These are phyloP conservation scores for Luidia sarsii DNA, from an alignment of 53 echinoderm and acorn worm species.

Conservation along the genomic window DNA sequence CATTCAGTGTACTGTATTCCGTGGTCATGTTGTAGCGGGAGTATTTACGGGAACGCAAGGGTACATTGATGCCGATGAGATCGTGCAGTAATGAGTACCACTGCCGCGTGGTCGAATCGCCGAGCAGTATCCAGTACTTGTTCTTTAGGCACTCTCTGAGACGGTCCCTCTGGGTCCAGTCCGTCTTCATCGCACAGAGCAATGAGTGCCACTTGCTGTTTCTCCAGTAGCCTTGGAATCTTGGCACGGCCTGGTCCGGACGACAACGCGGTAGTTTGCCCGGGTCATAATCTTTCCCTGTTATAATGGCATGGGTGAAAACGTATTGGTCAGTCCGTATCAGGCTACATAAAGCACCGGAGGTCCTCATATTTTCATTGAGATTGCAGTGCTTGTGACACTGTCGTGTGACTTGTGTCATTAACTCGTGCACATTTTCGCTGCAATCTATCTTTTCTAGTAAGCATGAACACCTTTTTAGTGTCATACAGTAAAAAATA, in stretches of 20 bases:
- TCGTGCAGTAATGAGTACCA: conserved; percentile 18
- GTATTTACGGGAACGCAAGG: neutral
- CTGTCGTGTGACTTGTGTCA: too few species aligned
- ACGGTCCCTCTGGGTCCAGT: neutral
- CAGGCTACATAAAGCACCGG: too few species aligned
- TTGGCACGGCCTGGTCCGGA: neutral
- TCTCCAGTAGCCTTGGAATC: neutral
- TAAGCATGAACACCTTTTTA: too few species aligned
- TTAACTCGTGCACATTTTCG: too few species aligned
- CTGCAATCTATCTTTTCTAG: too few species aligned
- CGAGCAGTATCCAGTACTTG: conserved; percentile 39
- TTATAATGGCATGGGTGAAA: too few species aligned
- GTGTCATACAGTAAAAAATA: too few species aligned
- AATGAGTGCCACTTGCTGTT: conserved; percentile 1
- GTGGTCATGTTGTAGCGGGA: neutral
- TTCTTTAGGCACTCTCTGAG: conserved; percentile 10
- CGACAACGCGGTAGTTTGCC: conserved; percentile 5
- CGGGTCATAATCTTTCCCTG: too few species aligned
- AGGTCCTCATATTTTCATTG: too few species aligned
- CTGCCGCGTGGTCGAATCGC: conserved; percentile 63
- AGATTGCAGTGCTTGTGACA: too few species aligned
- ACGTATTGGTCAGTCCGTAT: too few species aligned
- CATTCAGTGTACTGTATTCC: conserved; percentile 21
- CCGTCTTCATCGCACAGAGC: conserved; percentile 45
- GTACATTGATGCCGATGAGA: conserved; percentile 8